Conservation (phyloP, 1,140 invertebrate genomes). For the Gryon sp. region DNA sequence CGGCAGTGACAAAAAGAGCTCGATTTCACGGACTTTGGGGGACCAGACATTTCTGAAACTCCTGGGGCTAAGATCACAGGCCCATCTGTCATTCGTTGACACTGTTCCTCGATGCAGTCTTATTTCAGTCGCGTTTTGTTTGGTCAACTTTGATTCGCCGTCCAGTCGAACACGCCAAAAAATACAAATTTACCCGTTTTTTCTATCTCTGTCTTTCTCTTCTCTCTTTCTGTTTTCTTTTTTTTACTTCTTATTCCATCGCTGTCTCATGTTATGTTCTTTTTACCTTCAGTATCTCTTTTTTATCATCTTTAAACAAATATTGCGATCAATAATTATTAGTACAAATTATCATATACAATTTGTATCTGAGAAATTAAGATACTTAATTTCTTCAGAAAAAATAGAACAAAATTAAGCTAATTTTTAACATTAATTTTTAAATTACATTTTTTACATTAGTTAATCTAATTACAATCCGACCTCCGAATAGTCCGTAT, state of each 20-base stretch:
- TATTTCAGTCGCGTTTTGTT: slow-evolving; percentile 46
- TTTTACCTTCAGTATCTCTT: slow-evolving; percentile 10
- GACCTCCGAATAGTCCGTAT: too few relatives aligned
- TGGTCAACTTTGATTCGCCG: slow-evolving; percentile 65
- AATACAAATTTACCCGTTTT: slow-evolving; percentile 47
- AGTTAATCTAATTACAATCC: too few relatives aligned
- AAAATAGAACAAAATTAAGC: too few relatives aligned
- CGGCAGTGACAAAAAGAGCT: slow-evolving; percentile 28
- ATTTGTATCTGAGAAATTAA: too few relatives aligned
- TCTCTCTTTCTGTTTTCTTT: slow-evolving; percentile 33
- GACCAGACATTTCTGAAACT: slow-evolving; percentile 47
- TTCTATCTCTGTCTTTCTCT: too few relatives aligned
- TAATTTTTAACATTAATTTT: too few relatives aligned
- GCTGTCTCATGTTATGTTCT: slow-evolving; percentile 29
- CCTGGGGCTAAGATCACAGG: slow-evolving; percentile 64
- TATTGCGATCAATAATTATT: too few relatives aligned
- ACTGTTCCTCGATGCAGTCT: slow-evolving; percentile 73
- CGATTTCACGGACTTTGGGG: slow-evolving; percentile 62
- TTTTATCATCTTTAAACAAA: too few relatives aligned
- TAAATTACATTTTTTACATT: too few relatives aligned
- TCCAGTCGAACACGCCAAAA: slow-evolving; percentile 36
- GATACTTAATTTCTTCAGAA: too few relatives aligned
- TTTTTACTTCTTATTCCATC: slow-evolving; percentile 33
- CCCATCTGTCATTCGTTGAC: slow-evolving; percentile 76
- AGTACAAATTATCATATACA: too few relatives aligned